Evolutionary conservation across 2,888 invertebrate genomes (phyloP).

Genomic region (Oxyteleia sp.): DNA sequence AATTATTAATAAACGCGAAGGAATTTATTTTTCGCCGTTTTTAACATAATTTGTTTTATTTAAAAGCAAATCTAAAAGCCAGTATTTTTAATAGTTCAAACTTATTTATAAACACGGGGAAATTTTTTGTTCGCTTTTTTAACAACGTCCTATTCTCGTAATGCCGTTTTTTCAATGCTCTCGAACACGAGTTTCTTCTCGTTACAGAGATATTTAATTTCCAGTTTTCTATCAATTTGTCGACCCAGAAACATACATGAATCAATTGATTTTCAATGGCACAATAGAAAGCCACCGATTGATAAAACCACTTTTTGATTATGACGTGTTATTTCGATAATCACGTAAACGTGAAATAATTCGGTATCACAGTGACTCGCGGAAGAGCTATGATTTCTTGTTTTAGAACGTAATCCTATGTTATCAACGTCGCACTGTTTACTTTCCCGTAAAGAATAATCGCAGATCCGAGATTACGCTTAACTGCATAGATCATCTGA

Average conservation of each 20-base stretch:
- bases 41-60: too few relatives aligned
- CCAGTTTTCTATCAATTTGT: constrained; percentile 22
- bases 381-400: constrained; percentile 44
- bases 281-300: constrained; percentile 32
- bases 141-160: too few relatives aligned
- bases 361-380: constrained; percentile 15
- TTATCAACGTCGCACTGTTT: constrained; percentile 63
- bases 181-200: too few relatives aligned
- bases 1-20: too few relatives aligned
- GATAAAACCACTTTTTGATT: constrained; percentile 24
- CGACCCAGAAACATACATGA: constrained; percentile 12
- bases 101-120: too few relatives aligned
- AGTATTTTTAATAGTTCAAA: too few relatives aligned
- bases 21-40: too few relatives aligned
- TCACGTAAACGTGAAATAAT: constrained; percentile 30
- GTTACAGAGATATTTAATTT: too few relatives aligned
- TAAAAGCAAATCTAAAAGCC: too few relatives aligned
- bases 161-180: too few relatives aligned
- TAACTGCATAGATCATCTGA: constrained; percentile 59
- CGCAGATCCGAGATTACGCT: constrained; percentile 58
- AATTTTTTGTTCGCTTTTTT: too few relatives aligned
- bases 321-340: constrained; percentile 15
- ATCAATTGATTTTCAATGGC: constrained; percentile 29
- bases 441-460: constrained; percentile 63
- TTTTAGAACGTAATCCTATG: constrained; percentile 51